phyloP scores from a whole-genome alignment of 1,140 invertebrate species.

The Hycleus phaleratus region DNA sequence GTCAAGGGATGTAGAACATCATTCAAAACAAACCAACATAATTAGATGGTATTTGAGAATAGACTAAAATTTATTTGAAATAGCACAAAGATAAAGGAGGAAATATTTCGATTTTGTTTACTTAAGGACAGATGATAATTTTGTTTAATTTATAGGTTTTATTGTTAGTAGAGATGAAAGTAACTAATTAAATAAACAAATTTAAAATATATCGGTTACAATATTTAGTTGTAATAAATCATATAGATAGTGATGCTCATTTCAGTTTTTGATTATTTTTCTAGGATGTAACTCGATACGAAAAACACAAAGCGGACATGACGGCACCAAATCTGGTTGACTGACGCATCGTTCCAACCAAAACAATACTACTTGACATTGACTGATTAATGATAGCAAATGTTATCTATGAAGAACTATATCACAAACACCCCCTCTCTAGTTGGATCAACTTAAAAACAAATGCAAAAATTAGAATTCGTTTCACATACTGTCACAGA shows the following conservation, averaged over 20 bases:
- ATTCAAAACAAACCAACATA: constrained; percentile 7
- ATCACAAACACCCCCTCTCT: not conserved
- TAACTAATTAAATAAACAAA: too few relatives aligned
- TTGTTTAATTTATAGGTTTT: too few relatives aligned
- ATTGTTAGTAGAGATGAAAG: too few relatives aligned
- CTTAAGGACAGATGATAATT: too few relatives aligned
- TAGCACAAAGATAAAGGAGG: too few relatives aligned
- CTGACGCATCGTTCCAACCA: constrained; percentile 7
- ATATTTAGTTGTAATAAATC: too few relatives aligned
- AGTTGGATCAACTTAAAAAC: constrained; percentile 4
- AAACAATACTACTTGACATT: constrained; percentile 16
- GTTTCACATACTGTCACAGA: constrained; percentile 3
- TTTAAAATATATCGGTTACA: too few relatives aligned
- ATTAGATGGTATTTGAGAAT: not conserved
- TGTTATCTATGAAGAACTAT: constrained; percentile 11
- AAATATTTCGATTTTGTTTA: too few relatives aligned
- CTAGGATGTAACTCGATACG: not conserved
- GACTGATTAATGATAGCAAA: constrained; percentile 15
- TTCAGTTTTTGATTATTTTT: constrained; percentile 1
- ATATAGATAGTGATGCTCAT: too few relatives aligned
- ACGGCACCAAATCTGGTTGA: constrained; percentile 6
- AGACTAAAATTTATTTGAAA: too few relatives aligned
- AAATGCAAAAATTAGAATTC: constrained; percentile 17
- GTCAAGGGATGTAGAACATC: constrained; percentile 1
- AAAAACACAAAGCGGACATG: constrained; percentile 8